Evolutionary conservation across 1,140 invertebrate genomes (phyloP), one percentile per base, ranked within the genome.

Genomic region (Caligus rogercresseyi): DNA sequence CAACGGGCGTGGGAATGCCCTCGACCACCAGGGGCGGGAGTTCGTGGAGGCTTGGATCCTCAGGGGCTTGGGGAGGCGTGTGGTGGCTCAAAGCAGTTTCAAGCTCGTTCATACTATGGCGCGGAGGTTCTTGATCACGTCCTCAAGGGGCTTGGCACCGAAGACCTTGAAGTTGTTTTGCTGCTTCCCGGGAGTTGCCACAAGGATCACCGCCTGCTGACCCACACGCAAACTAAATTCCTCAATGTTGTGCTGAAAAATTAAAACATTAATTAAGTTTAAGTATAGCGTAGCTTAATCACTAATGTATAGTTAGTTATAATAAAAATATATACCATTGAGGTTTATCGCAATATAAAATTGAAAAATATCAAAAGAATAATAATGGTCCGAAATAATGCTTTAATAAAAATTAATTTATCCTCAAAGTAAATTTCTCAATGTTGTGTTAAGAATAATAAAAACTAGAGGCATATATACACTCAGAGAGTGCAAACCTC

Each of bases 211-310:
- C 0, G 93, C 93, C 74, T 97, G 93, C 72, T 96, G 92, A n/a
- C 93, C 93, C 53, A 97, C 91, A 65, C 93, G 77, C 0, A 89
- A 93, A 54, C 91, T 89, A 75, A 95, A 97, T 74, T 97, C 93
- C 71, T 96, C 92, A 71, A 97, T 95, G 13, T 90, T 88, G 86
- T 93, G 82, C 83, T 93, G 72, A 77, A 77, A 64, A 66, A 58
- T 65, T 52, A 52, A 52, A 21, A 20, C 24, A 15, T 16, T 63
- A 61, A 19, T 19, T 3, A 64, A 13, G 4, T 58, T 55, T 55
- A n/a, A 13, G 13, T n/a, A n/a, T n/a, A n/a, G n/a, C n/a, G 11
- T 61, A 19, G 23, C 13, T 18, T 16, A 14, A 18, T 53, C 11
- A 15, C n/a, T 18, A 61, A 56, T 16, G 15, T 18, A 24, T 56